phyloP scores from a whole-genome alignment of 2,113 vertebrate species.

The Leuciscus idus region DNA sequence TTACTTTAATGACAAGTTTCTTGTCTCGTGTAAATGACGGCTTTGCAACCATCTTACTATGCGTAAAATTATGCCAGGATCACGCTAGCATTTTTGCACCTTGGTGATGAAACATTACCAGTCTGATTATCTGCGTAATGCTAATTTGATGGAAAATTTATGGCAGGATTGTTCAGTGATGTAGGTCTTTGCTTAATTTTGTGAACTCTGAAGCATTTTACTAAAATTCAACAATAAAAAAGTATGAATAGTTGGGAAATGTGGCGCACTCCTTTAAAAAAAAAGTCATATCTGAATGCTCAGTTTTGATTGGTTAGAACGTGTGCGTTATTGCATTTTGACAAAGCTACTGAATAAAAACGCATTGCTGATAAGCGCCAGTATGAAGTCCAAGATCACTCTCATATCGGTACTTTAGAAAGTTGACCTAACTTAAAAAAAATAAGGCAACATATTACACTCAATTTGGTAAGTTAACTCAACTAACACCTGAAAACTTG shows the following conservation, averaged over 20 bases:
- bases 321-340: background rate
- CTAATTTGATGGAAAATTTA: background rate
- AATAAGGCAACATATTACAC: background rate
- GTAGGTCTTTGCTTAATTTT: background rate
- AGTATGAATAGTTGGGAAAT: too few relatives aligned
- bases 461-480: background rate
- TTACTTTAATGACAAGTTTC: conserved; percentile 42
- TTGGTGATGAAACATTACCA: background rate
- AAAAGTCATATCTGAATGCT: background rate
- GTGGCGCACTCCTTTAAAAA: background rate
- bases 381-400: too few relatives aligned
- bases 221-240: background rate
- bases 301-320: background rate
- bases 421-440: background rate
- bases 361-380: background rate
- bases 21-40: conserved; percentile 20
- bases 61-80: conserved; percentile 2
- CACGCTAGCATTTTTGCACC: background rate
- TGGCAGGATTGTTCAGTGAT: background rate
- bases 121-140: background rate
- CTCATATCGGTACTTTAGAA: background rate
- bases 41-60: background rate
- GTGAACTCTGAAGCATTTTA: background rate
- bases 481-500: too few relatives aligned
- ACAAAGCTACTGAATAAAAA: background rate